Percentiles rank a stretch among this genome's conserved stretches.
phyloP scores from a whole-genome alignment of 1,140 invertebrate genomes.

The Saxidomus purpurata region DNA sequence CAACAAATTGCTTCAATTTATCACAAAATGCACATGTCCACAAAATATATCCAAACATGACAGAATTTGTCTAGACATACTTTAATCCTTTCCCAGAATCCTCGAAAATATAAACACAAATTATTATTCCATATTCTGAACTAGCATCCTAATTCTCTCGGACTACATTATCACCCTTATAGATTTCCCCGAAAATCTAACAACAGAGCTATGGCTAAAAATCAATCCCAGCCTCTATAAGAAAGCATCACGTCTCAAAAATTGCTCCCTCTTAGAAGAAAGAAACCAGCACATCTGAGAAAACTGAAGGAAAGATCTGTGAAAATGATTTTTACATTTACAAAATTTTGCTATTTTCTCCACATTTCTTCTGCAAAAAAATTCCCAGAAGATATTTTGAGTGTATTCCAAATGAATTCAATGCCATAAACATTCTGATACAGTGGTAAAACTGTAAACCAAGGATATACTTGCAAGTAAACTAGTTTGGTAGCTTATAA shows the following conservation, averaged over 20 bases:
- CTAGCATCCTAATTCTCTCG: neutral
- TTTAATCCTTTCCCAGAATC: neutral
- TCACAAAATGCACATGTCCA: too few relatives aligned
- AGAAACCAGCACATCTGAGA: neutral
- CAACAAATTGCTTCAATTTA: too few relatives aligned
- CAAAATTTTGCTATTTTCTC: neutral
- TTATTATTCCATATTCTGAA: neutral
- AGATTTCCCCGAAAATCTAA: conserved; percentile 14
- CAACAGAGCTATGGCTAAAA: neutral
- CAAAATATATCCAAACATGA: neutral
- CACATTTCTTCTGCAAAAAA: neutral
- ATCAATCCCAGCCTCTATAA: neutral
- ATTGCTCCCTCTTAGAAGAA: neutral
- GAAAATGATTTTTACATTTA: conserved; percentile 1
- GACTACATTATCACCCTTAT: neutral
- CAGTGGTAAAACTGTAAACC: neutral
- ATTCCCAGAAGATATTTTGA: neutral
- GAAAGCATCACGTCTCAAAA: neutral
- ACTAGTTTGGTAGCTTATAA: neutral
- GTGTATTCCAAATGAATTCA: neutral
- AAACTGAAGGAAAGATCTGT: neutral
- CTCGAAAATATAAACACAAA: neutral
- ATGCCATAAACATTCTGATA: neutral
- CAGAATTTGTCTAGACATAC: neutral
- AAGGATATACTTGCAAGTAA: neutral